phyloP scores from a whole-genome alignment of 2,113 vertebrate species.

The Maccullochella peelii region DNA sequence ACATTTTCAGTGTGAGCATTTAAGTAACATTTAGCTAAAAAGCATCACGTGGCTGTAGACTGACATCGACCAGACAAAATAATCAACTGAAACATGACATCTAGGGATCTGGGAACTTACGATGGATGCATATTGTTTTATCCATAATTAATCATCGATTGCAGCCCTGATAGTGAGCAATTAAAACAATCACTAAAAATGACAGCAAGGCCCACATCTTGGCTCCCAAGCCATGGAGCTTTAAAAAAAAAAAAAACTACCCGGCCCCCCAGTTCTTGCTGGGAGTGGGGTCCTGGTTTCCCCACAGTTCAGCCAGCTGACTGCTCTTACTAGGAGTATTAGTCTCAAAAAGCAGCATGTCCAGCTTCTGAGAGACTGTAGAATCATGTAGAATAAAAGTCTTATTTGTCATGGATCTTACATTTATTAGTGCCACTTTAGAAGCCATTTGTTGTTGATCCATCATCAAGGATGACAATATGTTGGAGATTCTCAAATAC shows the following conservation, averaged over 20 bases:
- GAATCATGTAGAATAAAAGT: constrained; percentile 57
- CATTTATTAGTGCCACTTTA: constrained; percentile 54
- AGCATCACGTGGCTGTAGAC: neutral
- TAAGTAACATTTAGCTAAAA: neutral
- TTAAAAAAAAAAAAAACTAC: neutral
- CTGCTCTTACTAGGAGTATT: constrained; percentile 30
- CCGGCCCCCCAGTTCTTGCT: neutral
- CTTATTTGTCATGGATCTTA: constrained; percentile 48
- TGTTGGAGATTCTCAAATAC: constrained; percentile 20
- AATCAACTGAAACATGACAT: neutral
- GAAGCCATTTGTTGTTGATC: constrained; percentile 39
- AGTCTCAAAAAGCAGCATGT: constrained; percentile 43
- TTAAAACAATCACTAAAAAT: neutral
- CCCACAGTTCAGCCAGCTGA: constrained; percentile 12
- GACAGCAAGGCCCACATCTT: neutral
- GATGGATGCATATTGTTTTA: neutral
- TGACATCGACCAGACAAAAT: neutral
- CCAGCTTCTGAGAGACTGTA: constrained; percentile 29
- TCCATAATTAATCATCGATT: neutral
- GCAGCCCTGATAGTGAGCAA: neutral
- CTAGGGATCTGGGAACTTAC: neutral
- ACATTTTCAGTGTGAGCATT: too few relatives aligned
- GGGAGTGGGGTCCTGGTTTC: neutral
- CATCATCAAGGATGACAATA: constrained; percentile 12
- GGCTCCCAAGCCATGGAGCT: neutral